These are phyloP conservation scores for Trachemys scripta DNA, from an alignment of 2,113 vertebrate species.

Conservation along the genomic window DNA sequence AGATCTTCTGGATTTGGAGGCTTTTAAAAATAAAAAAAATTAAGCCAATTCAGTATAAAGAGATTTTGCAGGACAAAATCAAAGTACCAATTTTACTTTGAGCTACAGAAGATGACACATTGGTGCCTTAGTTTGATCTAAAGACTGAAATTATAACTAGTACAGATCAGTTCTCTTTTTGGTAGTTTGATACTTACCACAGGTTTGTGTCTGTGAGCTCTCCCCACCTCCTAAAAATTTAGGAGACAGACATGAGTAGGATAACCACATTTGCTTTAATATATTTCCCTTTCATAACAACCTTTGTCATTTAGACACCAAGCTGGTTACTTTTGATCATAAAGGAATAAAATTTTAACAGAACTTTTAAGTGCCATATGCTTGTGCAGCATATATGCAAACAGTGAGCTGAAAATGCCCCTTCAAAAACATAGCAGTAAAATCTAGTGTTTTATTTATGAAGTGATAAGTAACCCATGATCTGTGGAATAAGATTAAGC, in stretches of 20 bases:
- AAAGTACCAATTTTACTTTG: conserved; percentile 13
- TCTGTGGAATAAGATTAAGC: not conserved
- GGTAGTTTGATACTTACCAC: conserved; percentile 79
- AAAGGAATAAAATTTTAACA: no score
- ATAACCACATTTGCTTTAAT: not conserved
- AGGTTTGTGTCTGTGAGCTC: conserved; percentile 82
- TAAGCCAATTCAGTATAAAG: conserved; percentile 13
- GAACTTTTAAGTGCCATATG: not conserved
- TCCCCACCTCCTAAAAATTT: conserved; percentile 84
- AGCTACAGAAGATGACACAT: not conserved
- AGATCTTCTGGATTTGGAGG: conserved; percentile 93
- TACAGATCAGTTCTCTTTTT: not conserved
- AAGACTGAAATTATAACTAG: not conserved
- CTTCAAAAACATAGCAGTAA: not conserved
- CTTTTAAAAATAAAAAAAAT: conserved; percentile 73
- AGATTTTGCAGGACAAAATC: conserved; percentile 6
- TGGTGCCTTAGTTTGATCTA: not conserved
- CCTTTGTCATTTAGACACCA: not conserved
- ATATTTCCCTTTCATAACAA: not conserved
- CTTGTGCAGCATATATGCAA: not conserved
- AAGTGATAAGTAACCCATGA: not conserved
- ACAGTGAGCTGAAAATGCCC: not conserved
- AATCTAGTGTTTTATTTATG: not conserved
- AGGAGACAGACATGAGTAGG: not conserved
- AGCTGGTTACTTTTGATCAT: not conserved